These are phyloP conservation scores for Myotis davidii DNA, from an alignment of 2,113 vertebrate genomes.

Conservation along the genomic window DNA sequence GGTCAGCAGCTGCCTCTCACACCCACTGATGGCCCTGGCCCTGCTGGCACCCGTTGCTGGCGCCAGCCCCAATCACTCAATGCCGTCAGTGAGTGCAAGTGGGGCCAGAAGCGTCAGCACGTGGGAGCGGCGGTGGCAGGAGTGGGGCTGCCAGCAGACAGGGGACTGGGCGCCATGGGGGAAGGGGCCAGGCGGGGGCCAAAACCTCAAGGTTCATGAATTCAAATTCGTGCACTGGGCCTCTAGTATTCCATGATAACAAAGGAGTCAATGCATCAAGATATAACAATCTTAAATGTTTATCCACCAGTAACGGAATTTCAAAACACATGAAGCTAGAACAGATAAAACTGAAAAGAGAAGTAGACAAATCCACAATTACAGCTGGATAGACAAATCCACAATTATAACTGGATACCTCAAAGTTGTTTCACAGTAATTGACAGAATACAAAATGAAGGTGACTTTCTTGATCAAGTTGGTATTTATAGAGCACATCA, in stretches of 20 bases:
- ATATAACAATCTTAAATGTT: neutral
- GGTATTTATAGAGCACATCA: neutral
- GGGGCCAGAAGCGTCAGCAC: no score
- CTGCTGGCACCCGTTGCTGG: no score
- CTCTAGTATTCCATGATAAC: neutral
- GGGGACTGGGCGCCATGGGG: no score
- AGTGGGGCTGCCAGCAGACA: no score
- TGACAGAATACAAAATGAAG: conserved; percentile 28
- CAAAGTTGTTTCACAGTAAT: neutral
- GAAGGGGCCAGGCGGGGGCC: no score
- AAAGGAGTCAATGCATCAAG: neutral
- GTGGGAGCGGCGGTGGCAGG: no score
- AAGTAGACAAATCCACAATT: neutral
- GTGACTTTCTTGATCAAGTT: neutral
- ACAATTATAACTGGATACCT: neutral
- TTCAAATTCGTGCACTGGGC: no score
- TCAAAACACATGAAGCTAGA: conserved; percentile 17
- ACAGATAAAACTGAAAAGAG: neutral
- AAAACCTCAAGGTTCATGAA: no score
- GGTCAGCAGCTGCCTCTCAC: no score
- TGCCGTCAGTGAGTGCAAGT: no score
- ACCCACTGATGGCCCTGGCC: no score
- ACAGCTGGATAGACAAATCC: neutral
- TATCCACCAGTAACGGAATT: neutral
- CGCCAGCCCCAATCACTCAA: no score